These are phyloP conservation scores for Leptonema lineaticorne DNA, from an alignment of 1,140 invertebrate genomes.

Conservation along the genomic window DNA sequence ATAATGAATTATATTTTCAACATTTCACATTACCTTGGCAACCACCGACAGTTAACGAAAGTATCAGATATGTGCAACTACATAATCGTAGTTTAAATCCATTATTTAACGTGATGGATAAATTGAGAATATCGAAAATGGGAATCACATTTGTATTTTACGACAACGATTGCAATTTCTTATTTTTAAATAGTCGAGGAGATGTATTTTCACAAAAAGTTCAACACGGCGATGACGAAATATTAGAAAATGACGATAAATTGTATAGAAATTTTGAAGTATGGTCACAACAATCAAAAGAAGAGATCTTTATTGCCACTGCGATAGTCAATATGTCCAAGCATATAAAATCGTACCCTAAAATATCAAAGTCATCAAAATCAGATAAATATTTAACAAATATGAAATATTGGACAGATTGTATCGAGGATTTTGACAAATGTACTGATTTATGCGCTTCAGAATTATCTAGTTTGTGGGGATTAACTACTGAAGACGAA, in stretches of 20 bases:
- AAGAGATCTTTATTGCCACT: constrained; percentile 22
- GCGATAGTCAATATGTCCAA: constrained; percentile 13
- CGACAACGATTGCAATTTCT: constrained; percentile 5
- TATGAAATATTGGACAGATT: constrained; percentile 24
- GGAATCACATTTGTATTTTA: constrained; percentile 8
- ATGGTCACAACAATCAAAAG: not conserved
- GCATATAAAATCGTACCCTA: not conserved
- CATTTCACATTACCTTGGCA: constrained; percentile 23
- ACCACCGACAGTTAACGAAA: constrained; percentile 19
- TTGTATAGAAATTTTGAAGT: not conserved
- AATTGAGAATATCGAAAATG: constrained; percentile 26
- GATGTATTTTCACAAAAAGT: constrained; percentile 35
- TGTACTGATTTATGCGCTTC: constrained; percentile 34
- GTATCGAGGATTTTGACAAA: constrained; percentile 17
- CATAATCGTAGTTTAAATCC: constrained; percentile 35
- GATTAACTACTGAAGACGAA: constrained; percentile 14
- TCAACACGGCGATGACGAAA: not conserved
- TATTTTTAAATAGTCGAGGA: constrained; percentile 31
- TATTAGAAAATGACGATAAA: not conserved
- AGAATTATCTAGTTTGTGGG: constrained; percentile 35
- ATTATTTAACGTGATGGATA: constrained; percentile 25
- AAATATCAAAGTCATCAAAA: not conserved
- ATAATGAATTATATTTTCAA: not conserved
- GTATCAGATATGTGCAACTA: constrained; percentile 23
- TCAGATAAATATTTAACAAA: not conserved